Evolutionary conservation across 2,113 vertebrate genomes (phyloP), one percentile per base, ranked within the genome.

Genomic region (Chlorocebus sabaeus): DNA sequence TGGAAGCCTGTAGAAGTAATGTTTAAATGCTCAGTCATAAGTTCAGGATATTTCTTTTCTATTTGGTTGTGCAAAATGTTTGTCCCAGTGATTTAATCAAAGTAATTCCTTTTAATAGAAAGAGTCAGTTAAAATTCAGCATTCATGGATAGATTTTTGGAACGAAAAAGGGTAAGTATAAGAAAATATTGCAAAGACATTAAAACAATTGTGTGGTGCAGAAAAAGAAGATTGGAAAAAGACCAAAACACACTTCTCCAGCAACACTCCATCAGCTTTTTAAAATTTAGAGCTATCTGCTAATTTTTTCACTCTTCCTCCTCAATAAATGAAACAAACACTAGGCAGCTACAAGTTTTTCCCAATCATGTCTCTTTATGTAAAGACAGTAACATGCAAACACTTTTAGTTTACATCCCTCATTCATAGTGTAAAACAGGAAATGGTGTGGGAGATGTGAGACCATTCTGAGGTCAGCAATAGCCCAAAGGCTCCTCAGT

Each of bases 1-100:
- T 97, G 84, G 48, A 95, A 97, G 50, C 64, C 82, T 76, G 22
- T 70, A 64, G 14, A 95, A 98, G 61, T 95, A 78, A 89, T 98
- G 87, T 45, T 92, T 97, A 95, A 97, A 80, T 85, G 23, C 16
- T 94, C 43, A 97, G 50, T 82, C 82, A 9, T 79, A 88, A 59
- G 68, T 92, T 95, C 38, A 64, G 30, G 57, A 70, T 43, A 48
- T 87, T 87, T 96, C 38, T 55, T 81, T 48, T 45, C 50, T 59
- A 32, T 43, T 75, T 73, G 32, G n/a, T 32, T 55, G 8, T 89
- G 35, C 78, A 55, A 85, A 84, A 67, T 67, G 18, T 68, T 90
- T 82, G 84, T 64, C 76, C 70, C 78, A 89, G 22, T 91, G 73
- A 89, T n/a, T 81, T 82, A 76, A 90, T 59, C 64, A 61, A 94